Conservation (phyloP, 2,888 invertebrate genomes). For the Drosophila mimetica region DNA sequence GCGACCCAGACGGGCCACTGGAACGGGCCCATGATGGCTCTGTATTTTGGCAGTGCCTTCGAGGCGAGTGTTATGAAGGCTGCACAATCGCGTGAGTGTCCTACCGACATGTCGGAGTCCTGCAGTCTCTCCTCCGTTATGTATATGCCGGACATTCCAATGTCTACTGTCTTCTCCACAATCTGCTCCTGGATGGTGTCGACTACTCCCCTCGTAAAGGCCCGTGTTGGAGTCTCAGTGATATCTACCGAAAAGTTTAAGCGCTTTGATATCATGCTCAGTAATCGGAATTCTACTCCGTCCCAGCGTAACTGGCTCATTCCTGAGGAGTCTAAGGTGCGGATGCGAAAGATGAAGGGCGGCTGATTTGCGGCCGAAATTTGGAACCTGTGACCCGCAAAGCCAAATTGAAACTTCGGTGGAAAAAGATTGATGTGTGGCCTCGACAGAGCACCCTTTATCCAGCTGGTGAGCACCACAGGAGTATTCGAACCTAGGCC, state of each 20-base stretch:
- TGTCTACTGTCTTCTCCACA: constrained; percentile 86
- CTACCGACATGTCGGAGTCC: constrained; percentile 87
- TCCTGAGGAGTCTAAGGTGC: constrained; percentile 75
- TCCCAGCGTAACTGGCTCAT: constrained; percentile 85
- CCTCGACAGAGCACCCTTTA: constrained; percentile 87
- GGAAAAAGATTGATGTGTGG: constrained; percentile 88
- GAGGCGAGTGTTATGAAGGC: constrained; percentile 91
- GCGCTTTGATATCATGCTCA: constrained; percentile 87
- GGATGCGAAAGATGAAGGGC: constrained; percentile 88
- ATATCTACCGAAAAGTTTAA: constrained; percentile 91
- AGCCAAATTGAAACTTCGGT: constrained; percentile 88
- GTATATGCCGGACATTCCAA: constrained; percentile 91
- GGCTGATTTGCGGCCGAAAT: constrained; percentile 90
- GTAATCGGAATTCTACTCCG: constrained; percentile 89
- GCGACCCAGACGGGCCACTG: constrained; percentile 93
- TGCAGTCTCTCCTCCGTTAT: constrained; percentile 85
- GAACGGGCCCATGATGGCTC: constrained; percentile 93
- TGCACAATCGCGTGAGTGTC: constrained; percentile 91
- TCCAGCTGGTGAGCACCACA: constrained; percentile 89
- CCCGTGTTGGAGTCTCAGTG: constrained; percentile 86
- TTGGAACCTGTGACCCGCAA: constrained; percentile 90
- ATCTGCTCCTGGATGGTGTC: constrained; percentile 87
- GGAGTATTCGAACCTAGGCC: constrained; percentile 90
- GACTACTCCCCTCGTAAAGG: constrained; percentile 85
- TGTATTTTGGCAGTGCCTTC: constrained; percentile 91